These are phyloP conservation scores for Onthophagus taurus DNA, from an alignment of 1,140 invertebrate genomes.

Conservation along the genomic window DNA sequence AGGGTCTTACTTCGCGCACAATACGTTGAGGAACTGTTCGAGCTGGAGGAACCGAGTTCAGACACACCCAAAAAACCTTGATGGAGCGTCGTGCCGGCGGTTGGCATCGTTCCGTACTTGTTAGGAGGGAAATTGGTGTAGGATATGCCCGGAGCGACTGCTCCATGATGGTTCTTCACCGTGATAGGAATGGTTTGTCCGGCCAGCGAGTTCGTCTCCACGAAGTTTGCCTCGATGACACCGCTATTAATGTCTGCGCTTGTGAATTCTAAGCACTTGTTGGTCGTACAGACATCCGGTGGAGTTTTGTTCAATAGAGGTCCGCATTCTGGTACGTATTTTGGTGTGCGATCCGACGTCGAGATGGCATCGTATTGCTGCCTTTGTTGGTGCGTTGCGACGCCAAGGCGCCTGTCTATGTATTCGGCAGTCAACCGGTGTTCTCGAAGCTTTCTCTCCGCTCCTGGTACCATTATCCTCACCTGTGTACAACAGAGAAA, in stretches of 20 bases:
- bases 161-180: constrained; percentile 31
- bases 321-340: constrained; percentile 33
- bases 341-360: constrained; percentile 25
- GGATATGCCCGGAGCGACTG: constrained; percentile 18
- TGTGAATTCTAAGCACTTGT: constrained; percentile 32
- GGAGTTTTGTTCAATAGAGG: constrained; percentile 35
- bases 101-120: constrained; percentile 35
- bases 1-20: constrained; percentile 34
- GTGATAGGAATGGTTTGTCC: constrained; percentile 36
- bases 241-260: constrained; percentile 19
- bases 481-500: too few species aligned
- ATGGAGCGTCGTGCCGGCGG: constrained; percentile 24
- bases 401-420: constrained; percentile 25
- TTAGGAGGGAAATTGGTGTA: constrained; percentile 26
- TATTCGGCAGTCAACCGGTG: constrained; percentile 36
- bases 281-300: constrained; percentile 35
- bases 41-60: constrained; percentile 31
- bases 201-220: constrained; percentile 21
- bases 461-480: constrained; percentile 53
- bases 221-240: constrained; percentile 24
- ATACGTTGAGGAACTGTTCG: constrained; percentile 31
- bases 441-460: constrained; percentile 48
- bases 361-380: constrained; percentile 25
- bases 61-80: constrained; percentile 33
- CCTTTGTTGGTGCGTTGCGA: constrained; percentile 9